phyloP scores from a whole-genome alignment of 1,140 invertebrate species.

The Musca domestica region DNA sequence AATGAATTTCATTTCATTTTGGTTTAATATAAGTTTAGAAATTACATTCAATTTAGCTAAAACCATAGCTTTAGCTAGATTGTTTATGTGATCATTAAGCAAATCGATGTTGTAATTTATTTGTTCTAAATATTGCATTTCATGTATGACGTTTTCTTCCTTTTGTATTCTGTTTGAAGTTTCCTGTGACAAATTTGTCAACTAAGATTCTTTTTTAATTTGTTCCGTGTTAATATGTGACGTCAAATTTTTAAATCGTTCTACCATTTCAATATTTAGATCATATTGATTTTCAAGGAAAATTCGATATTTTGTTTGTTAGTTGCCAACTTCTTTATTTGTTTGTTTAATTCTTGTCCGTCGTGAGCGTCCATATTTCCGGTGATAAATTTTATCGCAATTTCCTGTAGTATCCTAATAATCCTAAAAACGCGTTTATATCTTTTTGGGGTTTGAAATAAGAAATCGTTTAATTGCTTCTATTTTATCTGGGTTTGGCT shows the following conservation, averaged over 20 bases:
- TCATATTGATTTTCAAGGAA: background rate
- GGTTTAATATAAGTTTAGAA: too few relatives aligned
- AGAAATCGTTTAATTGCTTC: too few relatives aligned
- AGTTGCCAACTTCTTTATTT: background rate
- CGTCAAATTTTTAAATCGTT: background rate
- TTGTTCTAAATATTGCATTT: background rate
- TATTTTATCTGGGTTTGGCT: too few relatives aligned
- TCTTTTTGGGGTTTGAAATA: too few relatives aligned
- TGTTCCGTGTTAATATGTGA: background rate
- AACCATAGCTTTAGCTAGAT: background rate
- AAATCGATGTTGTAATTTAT: slow-evolving; percentile 1
- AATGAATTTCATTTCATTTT: too few relatives aligned
- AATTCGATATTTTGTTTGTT: background rate
- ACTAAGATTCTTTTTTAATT: too few relatives aligned
- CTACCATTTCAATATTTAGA: background rate
- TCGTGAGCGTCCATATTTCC: slow-evolving; percentile 13
- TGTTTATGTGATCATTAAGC: background rate
- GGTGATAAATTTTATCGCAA: too few relatives aligned
- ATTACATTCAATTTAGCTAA: too few relatives aligned
- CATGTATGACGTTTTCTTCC: background rate
- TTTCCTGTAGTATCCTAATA: too few relatives aligned
- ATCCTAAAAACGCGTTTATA: too few relatives aligned
- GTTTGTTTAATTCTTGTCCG: slow-evolving; percentile 2
- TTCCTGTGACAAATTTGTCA: too few relatives aligned
- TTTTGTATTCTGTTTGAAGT: background rate